Base-by-base conservation (phyloP, 2,888 invertebrate species). In the Craniophora ligustri region DNA sequence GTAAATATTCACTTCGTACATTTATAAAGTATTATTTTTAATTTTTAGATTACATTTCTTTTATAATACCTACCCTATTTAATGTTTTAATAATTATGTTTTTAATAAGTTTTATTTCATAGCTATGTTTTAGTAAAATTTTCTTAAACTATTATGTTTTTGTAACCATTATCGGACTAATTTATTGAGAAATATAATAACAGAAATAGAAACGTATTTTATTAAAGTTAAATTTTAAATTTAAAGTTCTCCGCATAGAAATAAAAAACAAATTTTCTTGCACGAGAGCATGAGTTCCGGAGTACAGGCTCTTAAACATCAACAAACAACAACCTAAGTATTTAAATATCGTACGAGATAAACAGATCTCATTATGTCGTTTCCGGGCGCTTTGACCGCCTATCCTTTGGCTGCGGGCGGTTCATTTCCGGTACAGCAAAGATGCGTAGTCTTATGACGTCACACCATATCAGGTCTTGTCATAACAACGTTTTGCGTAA, bases 391-490 rank as follows among this genome's bases (percentile, higher is more conserved):
- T 38, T 56, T 35, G 48, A 40, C 32, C 56, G 59, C 47, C 70
- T 55, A 68, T 59, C 65, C 67, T 62, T 68, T 67, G 47, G 74
- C 75, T 73, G 54, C 58, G 50, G 69, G 77, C 72, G 47, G 46
- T 64, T 83, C 79, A 89, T 88, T 90, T 90, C 90, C 90, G 86
- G 41, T 56, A 26, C 26, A 32, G 44, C 58, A 72, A 56, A 56
- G 59, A 58, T 38, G 32, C 38, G 49, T 42, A 23, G 19, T 51
- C 49, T 63, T 48, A 48, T 48, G 26, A 49, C 13, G 23, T 19
- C 50, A 16, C 16, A 14, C 26, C 10, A 36, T 35, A 54, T 32
- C 11, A 30, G 18, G 7, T 21, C 31, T 38, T 72, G 64, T 58
- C 71, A 54, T 23, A n/a, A 1, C 63, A 53, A 11, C 45, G 48